Base-by-base conservation (phyloP, 2,888 invertebrate species). In the Leucoma salicis region DNA sequence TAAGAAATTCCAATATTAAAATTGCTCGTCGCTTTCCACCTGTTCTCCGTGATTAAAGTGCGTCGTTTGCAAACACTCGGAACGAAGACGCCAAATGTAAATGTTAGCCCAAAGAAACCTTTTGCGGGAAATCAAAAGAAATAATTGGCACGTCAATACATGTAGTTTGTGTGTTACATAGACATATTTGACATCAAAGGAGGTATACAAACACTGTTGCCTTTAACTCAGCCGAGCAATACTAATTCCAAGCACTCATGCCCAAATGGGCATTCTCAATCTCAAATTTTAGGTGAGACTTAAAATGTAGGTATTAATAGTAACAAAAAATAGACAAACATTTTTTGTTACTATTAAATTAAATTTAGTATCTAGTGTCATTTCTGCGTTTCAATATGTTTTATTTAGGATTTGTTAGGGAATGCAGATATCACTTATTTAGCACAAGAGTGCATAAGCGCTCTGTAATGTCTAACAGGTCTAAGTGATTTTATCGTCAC, bases 41-140 rank as follows among this genome's bases (percentile, higher is more conserved):
- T 84, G 82, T 80, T 82, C 76, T 65, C 78, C 66, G 78, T 83
- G 87, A 86, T 87, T 87, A 86, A 87, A 86, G 82, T 78, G 77
- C 76, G 77, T 79, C 76, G 65, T 63, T 59, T 60, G 70, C 74
- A 79, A 84, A 78, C 75, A 77, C 56, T 67, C 66, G 63, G 64
- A 59, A 64, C 62, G 66, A 62, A 71, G 74, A 66, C 67, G 72
- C 68, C 74, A 63, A 83, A 84, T 77, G 85, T 78, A 84, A 87
- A 88, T 86, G 83, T 86, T 84, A 64, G 72, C 66, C 63, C 59
- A 73, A 70, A 70, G 69, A 76, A 79, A 77, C 69, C 77, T 78
- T 78, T 80, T 75, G 75, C 74, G 77, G 75, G 56, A 57, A 67
- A 74, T 67, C 73, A 66, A 77, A 68, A 70, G 71, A 47, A 80